Conservation (phyloP, 2,797 vertebrate species). For the Streptopelia turtur region DNA sequence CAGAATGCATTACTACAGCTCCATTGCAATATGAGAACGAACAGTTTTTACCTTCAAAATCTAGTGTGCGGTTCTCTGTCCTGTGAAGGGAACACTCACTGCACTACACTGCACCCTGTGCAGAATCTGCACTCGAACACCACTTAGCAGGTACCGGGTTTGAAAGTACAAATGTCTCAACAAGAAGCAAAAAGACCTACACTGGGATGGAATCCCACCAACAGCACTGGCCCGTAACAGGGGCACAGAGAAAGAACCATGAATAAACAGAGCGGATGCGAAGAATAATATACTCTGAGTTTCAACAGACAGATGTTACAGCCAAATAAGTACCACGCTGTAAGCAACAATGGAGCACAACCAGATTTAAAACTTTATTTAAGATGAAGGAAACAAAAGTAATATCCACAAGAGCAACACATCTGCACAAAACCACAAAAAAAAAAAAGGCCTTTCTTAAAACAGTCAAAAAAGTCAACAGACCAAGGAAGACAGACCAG, state of each 20-base stretch:
- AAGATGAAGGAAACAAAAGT: not conserved
- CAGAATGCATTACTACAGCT: not conserved
- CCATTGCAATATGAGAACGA: not conserved
- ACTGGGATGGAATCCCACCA: accelerated
- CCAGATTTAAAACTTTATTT: not conserved
- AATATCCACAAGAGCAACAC: not conserved
- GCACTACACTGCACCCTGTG: not conserved
- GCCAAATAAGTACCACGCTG: not conserved
- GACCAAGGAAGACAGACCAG: not conserved
- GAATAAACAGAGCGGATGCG: not conserved
- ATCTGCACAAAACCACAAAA: not conserved
- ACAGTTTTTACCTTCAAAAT: not conserved
- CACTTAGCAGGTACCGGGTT: not conserved
- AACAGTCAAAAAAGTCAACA: not conserved
- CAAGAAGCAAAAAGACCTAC: not conserved
- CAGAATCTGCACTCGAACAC: not conserved
- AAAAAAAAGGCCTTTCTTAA: not conserved
- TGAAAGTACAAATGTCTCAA: not conserved
- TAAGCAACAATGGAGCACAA: not conserved
- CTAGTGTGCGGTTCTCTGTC: not conserved
- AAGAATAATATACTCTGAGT: not conserved
- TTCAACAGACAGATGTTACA: not conserved
- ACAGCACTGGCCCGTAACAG: not conserved
- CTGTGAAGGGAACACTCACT: not conserved
- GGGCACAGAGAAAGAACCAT: not conserved